Base-by-base conservation (phyloP, 2,888 invertebrate genomes). In the Hipparchia sbordonii region DNA sequence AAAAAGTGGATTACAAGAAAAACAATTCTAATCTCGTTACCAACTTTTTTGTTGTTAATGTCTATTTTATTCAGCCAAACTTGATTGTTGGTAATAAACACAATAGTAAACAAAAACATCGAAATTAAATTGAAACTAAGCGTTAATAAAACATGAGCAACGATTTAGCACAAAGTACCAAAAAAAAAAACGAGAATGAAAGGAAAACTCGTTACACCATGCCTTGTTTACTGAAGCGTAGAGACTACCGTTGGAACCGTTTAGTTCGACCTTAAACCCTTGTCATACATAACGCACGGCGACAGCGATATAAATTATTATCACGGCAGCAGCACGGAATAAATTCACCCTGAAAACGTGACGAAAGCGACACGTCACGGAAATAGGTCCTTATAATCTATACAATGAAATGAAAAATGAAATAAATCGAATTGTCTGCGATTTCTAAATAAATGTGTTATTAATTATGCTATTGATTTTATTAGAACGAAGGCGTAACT, bases 151-250 rank as follows among this genome's bases (percentile, higher is more conserved):
- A 67, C 54, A 61, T 70, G 60, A 72, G 65, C 59, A 63, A 72
- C 60, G 33, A 67, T 74, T 72, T 70, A 61, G 67, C 54, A 51
- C 65, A 61, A 62, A 67, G 69, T 2, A 48, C 10, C 10, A 33
- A 7, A 33, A 9, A 70, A 73, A 71, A 76, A 69, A 60, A 54
- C 54, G 60, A 71, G 52, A 72, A 70, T 67, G 71, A 75, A 72
- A 76, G 74, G 73, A 74, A 70, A 76, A 76, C 72, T 70, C 39
- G 72, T 67, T 74, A 67, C 70, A 74, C 69, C 74, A 74, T 72
- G 61, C 72, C 76, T 75, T 74, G 76, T 63, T 71, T 71, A 63
- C 70, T 75, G 73, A 77, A 70, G 73, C 75, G 61, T 75, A 33
- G n/a, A 48, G 52, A 73, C 76, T 75, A 72, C 74, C 73, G 77